Evolutionary conservation across 1,140 invertebrate species (phyloP), one percentile per base, ranked within the genome.

Genomic region (Phortica variegata): DNA sequence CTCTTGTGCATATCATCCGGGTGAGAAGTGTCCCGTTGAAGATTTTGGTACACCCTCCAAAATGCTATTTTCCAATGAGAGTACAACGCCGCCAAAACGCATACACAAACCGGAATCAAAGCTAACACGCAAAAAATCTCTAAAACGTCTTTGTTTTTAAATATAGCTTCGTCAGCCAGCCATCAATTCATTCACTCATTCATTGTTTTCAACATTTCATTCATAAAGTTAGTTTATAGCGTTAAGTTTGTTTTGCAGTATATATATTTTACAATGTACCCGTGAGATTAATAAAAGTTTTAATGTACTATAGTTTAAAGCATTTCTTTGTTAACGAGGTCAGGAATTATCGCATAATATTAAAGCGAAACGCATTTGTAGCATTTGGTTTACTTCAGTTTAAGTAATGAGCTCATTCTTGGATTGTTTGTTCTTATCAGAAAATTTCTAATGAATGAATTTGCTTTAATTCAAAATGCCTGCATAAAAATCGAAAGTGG

Each of bases 81-180:
- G 33, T 3, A 26, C 54, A 16, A 68, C 63, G 10, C 63, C 63
- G n/a, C 63, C 63, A 6, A 59, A 59, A 18, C 60, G 47, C 17
- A 20, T 38, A n/a, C 60, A 68, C 13, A 62, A 47, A 16, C 46
- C 43, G 20, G 60, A 68, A 31, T 56, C 49, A 3, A 68, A 68
- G 21, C 53, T 58, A 15, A 68, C 41, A 8, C 52, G 60, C 7
- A 68, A 68, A 21, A 68, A 60, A 26, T 68, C 63, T 10, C 45
- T 68, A 12, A 68, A 68, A 29, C 63, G 63, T 20, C 47, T 68
- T 9, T 68, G 61, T 45, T 68, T 68, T 60, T 68, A 52, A 52
- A 26, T 10, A 26, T 26, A 26, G 5, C 5, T 26, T 5, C 10
- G 23, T 26, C 10, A 26, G 23, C 10, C 10, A 26, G 23, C 10